Evolutionary conservation across 2,113 vertebrate genomes (phyloP).

Genomic region (Megalops atlanticus): DNA sequence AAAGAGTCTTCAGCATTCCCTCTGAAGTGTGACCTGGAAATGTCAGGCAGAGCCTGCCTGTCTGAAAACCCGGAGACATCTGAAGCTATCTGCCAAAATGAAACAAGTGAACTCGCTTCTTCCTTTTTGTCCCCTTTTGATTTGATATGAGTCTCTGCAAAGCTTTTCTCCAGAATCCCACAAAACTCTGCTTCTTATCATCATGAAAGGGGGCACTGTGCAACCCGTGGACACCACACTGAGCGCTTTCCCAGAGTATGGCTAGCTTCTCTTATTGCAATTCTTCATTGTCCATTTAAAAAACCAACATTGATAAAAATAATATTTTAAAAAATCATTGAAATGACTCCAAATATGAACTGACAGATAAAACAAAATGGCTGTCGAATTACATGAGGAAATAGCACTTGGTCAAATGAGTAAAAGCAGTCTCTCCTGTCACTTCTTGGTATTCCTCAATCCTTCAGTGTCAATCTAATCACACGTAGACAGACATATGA

Average conservation of each 20-base stretch:
- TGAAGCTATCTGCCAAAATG: not conserved
- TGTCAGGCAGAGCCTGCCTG: not conserved
- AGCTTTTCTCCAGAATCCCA: not conserved
- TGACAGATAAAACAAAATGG: not conserved
- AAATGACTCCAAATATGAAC: no score
- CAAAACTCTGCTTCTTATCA: not conserved
- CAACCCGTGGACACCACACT: not conserved
- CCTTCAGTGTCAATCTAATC: not conserved
- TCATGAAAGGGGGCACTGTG: not conserved
- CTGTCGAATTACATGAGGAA: not conserved
- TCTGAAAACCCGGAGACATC: not conserved
- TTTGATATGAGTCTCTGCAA: not conserved
- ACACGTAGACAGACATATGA: not conserved
- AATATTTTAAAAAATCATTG: no score
- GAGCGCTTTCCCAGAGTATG: not conserved
- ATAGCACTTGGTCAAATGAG: not conserved
- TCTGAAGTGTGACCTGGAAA: conserved; percentile 35
- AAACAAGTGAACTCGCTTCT: not conserved
- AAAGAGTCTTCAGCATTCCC: not conserved
- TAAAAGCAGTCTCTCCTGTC: not conserved
- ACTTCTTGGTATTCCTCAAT: not conserved
- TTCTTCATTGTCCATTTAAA: no score
- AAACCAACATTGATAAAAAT: no score
- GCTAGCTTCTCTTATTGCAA: not conserved
- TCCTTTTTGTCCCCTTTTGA: not conserved